Evolutionary conservation across 2,113 vertebrate species (phyloP), one percentile per base, ranked within the genome.

Genomic region (Theropithecus gelada): DNA sequence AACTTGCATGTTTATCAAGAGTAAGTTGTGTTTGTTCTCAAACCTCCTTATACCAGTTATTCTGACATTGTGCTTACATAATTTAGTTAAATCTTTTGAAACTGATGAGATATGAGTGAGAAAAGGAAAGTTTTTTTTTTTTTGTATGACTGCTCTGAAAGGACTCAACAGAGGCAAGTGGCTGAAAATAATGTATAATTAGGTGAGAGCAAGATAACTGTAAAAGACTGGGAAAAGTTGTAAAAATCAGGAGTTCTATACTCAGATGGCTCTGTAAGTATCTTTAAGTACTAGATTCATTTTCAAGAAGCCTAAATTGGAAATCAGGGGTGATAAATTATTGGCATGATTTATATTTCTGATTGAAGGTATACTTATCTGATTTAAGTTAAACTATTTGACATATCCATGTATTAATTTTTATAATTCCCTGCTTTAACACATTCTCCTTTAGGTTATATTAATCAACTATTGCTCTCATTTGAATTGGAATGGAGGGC

Each of bases 311-410:
- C 45, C n/a, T 78, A 83, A 84, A 27, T 6, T 86, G 20, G 45
- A 83, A 82, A 64, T 70, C 45, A 73, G 6, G 20, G 8, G 48
- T 84, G 73, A 50, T 89, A 52, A 85, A 43, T 82, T 79, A 87
- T 79, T 73, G 59, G 82, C n/a, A 48, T 68, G 92, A 88, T 55
- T 96, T 70, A 52, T 75, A 79, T 89, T 96, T 96, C 57, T 64
- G 48, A 89, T 38, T n/a, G 13, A 93, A 90, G 61, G 57, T 55
- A 88, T 25, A 76, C 20, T 61, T 88, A 75, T 1, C 12, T 59
- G 64, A 81, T 40, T 18, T 89, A 83, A 81, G 38, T 86, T 90
- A 87, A 84, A 92, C 43, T 48, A 84, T 66, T 38, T 94, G 68
- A 81, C 14, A 91, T 72, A 76, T 61, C 9, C 35, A n/a, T 18